These are phyloP conservation scores for Nomada hirtipes DNA, from an alignment of 2,888 invertebrate species.

Conservation along the genomic window DNA sequence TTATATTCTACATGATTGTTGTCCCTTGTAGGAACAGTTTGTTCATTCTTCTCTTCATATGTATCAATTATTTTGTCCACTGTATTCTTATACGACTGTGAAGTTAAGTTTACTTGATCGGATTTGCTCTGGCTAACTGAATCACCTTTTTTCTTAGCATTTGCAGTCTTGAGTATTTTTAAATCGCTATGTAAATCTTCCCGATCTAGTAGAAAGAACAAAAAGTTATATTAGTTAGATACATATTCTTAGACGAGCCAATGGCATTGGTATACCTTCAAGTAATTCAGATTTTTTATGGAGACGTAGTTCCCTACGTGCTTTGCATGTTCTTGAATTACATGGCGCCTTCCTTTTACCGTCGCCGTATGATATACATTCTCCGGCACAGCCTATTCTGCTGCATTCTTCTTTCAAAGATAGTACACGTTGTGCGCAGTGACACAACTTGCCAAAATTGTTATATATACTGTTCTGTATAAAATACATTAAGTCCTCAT, in stretches of 20 bases:
- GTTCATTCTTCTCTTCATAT: slow-evolving; percentile 11
- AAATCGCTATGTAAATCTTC: slow-evolving; percentile 2
- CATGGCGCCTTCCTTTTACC: slow-evolving; percentile 19
- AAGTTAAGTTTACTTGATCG: slow-evolving; percentile 5
- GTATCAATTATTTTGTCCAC: slow-evolving; percentile 16
- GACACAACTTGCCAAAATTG: slow-evolving; percentile 34
- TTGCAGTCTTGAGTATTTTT: background rate
- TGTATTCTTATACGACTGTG: background rate
- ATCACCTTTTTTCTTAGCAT: background rate
- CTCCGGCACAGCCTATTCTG: slow-evolving; percentile 16
- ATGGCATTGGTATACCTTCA: slow-evolving; percentile 25
- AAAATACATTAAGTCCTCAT: background rate
- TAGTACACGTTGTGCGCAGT: slow-evolving; percentile 18
- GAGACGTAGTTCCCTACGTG: slow-evolving; percentile 10
- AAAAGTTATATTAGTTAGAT: background rate
- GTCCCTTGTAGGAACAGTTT: slow-evolving; percentile 42
- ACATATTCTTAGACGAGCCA: background rate
- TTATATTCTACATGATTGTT: background rate
- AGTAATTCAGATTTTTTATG: slow-evolving; percentile 3
- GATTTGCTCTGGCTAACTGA: slow-evolving; percentile 5
- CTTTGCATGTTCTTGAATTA: slow-evolving; percentile 31
- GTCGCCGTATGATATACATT: slow-evolving; percentile 8
- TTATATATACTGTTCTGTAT: slow-evolving; percentile 22
- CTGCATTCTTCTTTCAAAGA: slow-evolving; percentile 40
- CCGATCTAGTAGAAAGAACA: slow-evolving; percentile 10